These are phyloP conservation scores for Lochmaea capreae DNA, from an alignment of 2,888 invertebrate genomes.

Conservation along the genomic window DNA sequence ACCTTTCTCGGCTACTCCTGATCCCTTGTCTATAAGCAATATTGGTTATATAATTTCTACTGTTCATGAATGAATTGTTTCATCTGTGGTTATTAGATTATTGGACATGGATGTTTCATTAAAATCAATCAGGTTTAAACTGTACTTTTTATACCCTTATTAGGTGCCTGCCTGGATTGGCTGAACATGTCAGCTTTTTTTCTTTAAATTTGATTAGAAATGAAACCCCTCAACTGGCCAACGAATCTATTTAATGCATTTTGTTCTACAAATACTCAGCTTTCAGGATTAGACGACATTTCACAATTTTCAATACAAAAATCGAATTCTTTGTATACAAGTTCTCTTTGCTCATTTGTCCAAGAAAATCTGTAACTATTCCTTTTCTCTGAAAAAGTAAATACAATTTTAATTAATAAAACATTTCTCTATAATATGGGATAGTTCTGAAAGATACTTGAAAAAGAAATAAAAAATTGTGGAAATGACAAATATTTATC, in stretches of 20 bases:
- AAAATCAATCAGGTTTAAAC: background rate
- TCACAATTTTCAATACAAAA: background rate
- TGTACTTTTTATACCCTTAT: background rate
- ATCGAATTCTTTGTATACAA: background rate
- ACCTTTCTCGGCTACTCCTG: too few species aligned
- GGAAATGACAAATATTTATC: background rate
- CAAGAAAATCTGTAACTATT: background rate
- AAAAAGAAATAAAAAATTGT: background rate
- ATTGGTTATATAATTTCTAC: too few species aligned
- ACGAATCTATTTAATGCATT: background rate
- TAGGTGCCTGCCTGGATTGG: background rate
- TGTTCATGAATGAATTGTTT: background rate
- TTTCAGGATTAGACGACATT: slow-evolving; percentile 4
- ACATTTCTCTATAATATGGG: background rate
- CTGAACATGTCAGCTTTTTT: background rate
- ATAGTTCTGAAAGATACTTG: background rate
- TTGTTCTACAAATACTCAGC: background rate
- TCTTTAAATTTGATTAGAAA: background rate
- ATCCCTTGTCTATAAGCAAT: too few species aligned
- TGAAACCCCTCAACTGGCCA: slow-evolving; percentile 1
- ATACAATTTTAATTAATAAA: background rate
- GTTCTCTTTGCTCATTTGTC: background rate
- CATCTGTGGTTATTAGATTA: background rate
- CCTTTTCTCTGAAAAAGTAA: background rate
- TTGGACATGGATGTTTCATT: background rate